Conservation (phyloP, 2,113 vertebrate genomes). For the Bos javanicus region DNA sequence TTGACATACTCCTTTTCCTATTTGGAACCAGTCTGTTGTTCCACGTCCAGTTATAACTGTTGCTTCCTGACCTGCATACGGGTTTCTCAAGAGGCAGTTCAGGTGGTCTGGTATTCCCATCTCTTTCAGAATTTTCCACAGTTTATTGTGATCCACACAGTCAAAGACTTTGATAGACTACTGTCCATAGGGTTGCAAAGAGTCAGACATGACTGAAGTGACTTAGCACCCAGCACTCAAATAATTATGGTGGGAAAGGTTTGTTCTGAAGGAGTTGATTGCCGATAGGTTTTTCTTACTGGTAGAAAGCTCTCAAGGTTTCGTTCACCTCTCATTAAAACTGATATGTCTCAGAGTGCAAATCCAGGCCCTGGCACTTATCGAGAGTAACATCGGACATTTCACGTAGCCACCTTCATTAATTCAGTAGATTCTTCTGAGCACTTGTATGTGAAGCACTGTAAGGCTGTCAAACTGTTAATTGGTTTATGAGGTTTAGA, state of each 20-base stretch:
- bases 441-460: not conserved
- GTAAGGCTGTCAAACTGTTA: too few species aligned
- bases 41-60: too few species aligned
- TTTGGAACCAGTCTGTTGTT: too few species aligned
- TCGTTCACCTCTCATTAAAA: not conserved
- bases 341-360: not conserved
- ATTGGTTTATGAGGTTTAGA: not conserved
- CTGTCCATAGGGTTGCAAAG: not conserved
- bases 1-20: too few species aligned
- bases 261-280: not conserved
- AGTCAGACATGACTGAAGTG: not conserved
- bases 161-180: not conserved
- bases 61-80: too few species aligned
- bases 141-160: too few species aligned
- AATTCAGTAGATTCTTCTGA: not conserved
- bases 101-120: too few species aligned
- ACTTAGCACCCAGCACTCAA: not conserved
- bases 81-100: too few species aligned
- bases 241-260: not conserved
- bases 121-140: too few species aligned
- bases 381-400: rapidly evolving
- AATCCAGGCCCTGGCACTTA: not conserved
- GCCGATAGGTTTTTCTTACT: too few species aligned
- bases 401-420: rapidly evolving
- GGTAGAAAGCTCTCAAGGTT: not conserved